phyloP scores from a whole-genome alignment of 2,797 vertebrate genomes.

The Pseudochirops cupreus region DNA sequence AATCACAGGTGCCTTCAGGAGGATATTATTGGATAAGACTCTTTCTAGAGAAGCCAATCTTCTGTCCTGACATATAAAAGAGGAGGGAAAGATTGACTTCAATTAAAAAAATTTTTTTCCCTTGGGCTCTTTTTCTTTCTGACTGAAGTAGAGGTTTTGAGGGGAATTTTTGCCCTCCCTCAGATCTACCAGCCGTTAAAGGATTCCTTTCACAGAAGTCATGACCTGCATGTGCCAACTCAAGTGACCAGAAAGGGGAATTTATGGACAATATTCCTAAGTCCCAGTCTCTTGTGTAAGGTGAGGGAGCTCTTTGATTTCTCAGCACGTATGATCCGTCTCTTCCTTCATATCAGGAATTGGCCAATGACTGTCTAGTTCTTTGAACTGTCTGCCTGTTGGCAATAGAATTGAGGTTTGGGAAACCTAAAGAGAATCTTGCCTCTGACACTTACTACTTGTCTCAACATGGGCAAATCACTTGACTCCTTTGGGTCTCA shows the following conservation, averaged over 20 bases:
- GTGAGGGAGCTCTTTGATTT: not conserved
- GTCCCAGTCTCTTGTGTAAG: not conserved
- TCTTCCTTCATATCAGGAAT: not conserved
- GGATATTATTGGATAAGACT: not conserved
- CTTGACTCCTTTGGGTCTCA: not conserved
- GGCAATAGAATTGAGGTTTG: not conserved
- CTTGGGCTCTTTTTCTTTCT: not conserved
- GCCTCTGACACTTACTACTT: not conserved
- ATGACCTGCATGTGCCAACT: not conserved
- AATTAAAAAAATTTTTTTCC: not conserved
- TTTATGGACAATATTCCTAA: not conserved
- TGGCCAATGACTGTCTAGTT: not conserved
- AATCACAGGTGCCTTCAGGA: not conserved
- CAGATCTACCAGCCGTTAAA: not conserved
- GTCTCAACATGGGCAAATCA: no score
- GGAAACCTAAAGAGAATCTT: not conserved
- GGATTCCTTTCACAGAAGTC: not conserved
- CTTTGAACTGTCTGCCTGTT: not conserved
- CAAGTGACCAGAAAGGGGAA: not conserved
- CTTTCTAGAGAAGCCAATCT: not conserved
- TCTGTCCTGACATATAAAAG: not conserved
- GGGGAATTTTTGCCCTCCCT: not conserved
- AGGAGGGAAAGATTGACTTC: not conserved
- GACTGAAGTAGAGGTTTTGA: not conserved
- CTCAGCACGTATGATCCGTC: not conserved